Evolutionary conservation across 2,888 invertebrate species (phyloP).

Genomic region (Synergus umbraculus): DNA sequence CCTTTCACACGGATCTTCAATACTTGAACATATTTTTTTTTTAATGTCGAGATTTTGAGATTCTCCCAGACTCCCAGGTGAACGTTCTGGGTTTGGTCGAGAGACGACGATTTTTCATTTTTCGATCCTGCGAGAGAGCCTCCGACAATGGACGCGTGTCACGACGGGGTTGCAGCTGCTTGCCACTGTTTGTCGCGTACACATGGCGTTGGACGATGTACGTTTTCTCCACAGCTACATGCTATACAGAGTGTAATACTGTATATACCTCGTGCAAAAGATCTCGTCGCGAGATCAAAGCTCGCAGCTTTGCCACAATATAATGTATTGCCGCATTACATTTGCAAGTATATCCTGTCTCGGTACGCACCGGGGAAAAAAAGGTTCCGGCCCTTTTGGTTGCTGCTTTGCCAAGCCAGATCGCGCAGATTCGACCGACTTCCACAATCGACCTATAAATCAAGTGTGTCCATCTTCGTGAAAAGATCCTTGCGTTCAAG

Average conservation of each 20-base stretch:
- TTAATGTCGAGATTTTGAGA: slow-evolving; percentile 57
- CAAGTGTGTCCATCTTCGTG: slow-evolving; percentile 23
- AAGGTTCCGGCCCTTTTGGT: slow-evolving; percentile 18
- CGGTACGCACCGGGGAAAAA: slow-evolving; percentile 18
- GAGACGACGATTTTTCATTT: slow-evolving; percentile 75
- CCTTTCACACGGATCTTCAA: slow-evolving; percentile 30
- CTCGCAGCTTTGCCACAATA: slow-evolving; percentile 39
- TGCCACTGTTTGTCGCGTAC: slow-evolving; percentile 73
- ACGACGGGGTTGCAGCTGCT: slow-evolving; percentile 72
- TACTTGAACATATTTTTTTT: slow-evolving; percentile 44
- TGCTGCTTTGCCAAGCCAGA: slow-evolving; percentile 5
- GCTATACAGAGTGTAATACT: not conserved
- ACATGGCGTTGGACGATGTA: slow-evolving; percentile 68
- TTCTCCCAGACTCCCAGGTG: slow-evolving; percentile 67
- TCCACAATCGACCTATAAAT: slow-evolving; percentile 36
- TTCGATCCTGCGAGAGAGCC: slow-evolving; percentile 73
- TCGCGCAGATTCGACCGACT: slow-evolving; percentile 32
- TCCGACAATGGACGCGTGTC: slow-evolving; percentile 77
- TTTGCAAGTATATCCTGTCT: slow-evolving; percentile 28
- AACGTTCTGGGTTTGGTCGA: slow-evolving; percentile 56
- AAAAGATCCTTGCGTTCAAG: not conserved
- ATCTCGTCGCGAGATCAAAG: slow-evolving; percentile 39
- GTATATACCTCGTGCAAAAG: slow-evolving; percentile 16
- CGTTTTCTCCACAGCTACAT: slow-evolving; percentile 49
- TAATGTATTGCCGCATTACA: slow-evolving; percentile 39